Base-by-base conservation (phyloP, 2,113 vertebrate genomes). In the Oryzias javanicus region DNA sequence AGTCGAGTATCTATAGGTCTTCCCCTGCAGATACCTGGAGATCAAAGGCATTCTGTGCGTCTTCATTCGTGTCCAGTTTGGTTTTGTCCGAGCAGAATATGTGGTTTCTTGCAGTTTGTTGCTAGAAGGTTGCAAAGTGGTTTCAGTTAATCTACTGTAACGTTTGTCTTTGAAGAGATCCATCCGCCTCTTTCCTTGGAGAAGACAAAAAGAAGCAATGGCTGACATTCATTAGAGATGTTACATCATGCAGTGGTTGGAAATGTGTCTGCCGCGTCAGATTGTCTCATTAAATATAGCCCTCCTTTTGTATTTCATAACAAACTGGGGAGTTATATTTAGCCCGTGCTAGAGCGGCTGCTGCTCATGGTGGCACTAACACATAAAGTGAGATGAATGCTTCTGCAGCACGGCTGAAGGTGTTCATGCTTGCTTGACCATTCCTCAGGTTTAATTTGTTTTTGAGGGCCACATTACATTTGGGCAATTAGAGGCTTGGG, bases 211-310 rank as follows among this genome's bases (percentile, higher is more conserved):
- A 35, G 49, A 47, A 48, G 51, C 22, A 24, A 57, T 49, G 58
- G 45, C 49, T 47, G 68, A 78, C 64, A 66, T 60, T 77, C 22
- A 64, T 82, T 74, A 70, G 51, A 56, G 61, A 65, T 76, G 53
- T 68, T 70, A 61, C 66, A 82, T 81, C 64, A 67, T 79, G 75
- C 54, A 19, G 51, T 57, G 50, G 71, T 82, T 67, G 72, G 70
- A 78, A 69, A 64, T 69, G 56, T 66, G 65, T 80, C 61, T 35
- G 62, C 70, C 59, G 70, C 76, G 4, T 77, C 74, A 72, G 63
- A 78, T 67, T 67, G 69, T 70, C 84, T 88, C 78, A 83, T 89
- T 88, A 87, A 76, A 87, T 82, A 71, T 74, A 80, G 72, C 82
- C 76, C 52, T 76, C 70, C 72, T 78, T 84, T 84, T 79, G 77